These are phyloP conservation scores for Plestiodon gilberti DNA, from an alignment of 2,113 vertebrate genomes.

Conservation along the genomic window DNA sequence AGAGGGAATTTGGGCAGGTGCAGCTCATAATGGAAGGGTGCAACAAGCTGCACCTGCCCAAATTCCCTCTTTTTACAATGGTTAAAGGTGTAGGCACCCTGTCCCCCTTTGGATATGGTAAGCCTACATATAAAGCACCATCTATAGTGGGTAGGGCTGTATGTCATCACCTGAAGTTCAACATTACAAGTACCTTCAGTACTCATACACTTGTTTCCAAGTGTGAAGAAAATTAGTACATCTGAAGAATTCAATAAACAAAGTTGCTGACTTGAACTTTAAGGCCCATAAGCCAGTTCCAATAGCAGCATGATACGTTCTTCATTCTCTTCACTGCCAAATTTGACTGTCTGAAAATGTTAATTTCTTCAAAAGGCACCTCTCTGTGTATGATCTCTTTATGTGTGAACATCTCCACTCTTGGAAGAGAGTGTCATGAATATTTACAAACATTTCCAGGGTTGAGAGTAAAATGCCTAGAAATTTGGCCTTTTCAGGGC, in stretches of 20 bases:
- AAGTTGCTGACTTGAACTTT: neutral
- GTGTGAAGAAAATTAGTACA: no score
- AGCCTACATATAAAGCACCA: neutral
- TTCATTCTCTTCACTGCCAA: neutral
- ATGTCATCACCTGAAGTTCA: neutral
- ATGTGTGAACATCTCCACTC: neutral
- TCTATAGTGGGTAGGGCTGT: neutral
- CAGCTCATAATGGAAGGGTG: no score
- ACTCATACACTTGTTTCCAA: no score
- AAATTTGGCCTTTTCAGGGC: constrained; percentile 31
- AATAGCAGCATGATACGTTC: neutral
- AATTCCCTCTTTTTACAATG: no score
- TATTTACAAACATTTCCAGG: neutral
- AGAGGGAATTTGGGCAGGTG: no score
- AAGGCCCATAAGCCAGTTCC: neutral
- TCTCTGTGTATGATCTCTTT: neutral
- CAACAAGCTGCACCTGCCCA: no score
- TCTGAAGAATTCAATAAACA: neutral
- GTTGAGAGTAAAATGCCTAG: constrained; percentile 6
- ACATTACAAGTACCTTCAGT: no score
- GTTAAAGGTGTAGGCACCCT: no score
- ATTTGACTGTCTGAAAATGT: neutral
- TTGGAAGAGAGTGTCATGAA: neutral
- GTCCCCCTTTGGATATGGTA: no score
- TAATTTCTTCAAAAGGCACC: neutral